Evolutionary conservation across 2,797 vertebrate genomes (phyloP).

Genomic region (Limnodromus scolopaceus): DNA sequence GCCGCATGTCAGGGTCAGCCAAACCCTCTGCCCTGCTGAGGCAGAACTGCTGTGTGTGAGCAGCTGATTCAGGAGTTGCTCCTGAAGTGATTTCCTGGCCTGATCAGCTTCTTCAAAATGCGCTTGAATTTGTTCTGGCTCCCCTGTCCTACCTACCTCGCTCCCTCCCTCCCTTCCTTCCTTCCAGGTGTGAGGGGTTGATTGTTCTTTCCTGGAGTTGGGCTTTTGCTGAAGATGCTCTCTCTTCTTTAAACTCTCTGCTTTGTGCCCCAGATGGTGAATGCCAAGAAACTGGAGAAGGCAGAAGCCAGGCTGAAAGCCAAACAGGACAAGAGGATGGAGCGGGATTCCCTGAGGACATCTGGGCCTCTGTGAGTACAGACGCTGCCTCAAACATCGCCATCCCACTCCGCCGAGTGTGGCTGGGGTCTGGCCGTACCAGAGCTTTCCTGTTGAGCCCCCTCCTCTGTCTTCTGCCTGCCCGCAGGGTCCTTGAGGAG

Average conservation of each 20-base stretch:
- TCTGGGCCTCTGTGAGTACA: constrained; percentile 83
- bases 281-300: constrained; percentile 95
- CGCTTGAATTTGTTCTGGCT: background rate
- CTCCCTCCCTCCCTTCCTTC: background rate
- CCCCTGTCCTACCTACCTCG: background rate
- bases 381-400: background rate
- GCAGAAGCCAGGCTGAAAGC: constrained; percentile 94
- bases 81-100: background rate
- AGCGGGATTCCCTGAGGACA: constrained; percentile 86
- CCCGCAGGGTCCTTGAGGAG: constrained; percentile 90
- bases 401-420: background rate
- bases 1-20: fast-evolving
- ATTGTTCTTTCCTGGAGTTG: background rate
- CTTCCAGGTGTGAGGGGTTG: background rate
- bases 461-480: background rate
- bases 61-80: background rate
- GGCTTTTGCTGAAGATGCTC: background rate
- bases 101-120: background rate
- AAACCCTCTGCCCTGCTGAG: background rate
- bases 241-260: background rate
- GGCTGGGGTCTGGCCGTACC: background rate
- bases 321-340: constrained; percentile 90
- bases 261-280: constrained; percentile 83
- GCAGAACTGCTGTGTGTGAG: background rate
- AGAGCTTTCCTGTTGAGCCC: background rate